Conservation (phyloP, 2,888 invertebrate genomes). For the Belgica antarctica region DNA sequence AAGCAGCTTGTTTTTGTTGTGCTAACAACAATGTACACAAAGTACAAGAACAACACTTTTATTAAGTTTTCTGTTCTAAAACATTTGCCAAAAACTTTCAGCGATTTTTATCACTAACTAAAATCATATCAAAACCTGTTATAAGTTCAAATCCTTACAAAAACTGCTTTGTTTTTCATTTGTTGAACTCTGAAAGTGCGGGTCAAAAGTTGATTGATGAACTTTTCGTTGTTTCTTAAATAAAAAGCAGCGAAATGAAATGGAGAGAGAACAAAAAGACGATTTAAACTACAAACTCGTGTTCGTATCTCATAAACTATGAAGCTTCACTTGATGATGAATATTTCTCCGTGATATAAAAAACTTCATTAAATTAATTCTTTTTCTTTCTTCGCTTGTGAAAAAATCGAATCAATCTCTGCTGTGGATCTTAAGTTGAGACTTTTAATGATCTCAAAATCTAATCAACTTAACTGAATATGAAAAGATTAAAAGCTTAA, state of each 20-base stretch:
- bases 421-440: conserved; percentile 13
- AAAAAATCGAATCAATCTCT: conserved; percentile 28
- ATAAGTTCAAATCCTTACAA: too few species aligned
- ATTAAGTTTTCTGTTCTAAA: too few species aligned
- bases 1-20: too few species aligned
- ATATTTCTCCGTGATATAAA: conserved; percentile 21
- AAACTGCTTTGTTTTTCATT: conserved; percentile 28
- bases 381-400: conserved; percentile 4
- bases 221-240: conserved; percentile 22
- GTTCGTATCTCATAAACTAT: background rate
- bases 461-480: conserved; percentile 22
- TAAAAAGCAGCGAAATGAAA: conserved; percentile 15
- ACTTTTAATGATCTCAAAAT: conserved; percentile 22
- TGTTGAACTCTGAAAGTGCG: conserved; percentile 28
- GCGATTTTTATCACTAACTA: too few species aligned
- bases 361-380: conserved; percentile 29
- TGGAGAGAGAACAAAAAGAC: conserved; percentile 15
- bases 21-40: too few species aligned
- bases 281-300: conserved; percentile 21
- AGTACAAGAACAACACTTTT: too few species aligned
- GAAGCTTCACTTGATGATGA: conserved; percentile 1
- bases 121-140: too few species aligned
- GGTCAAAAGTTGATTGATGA: conserved; percentile 43
- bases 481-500: too few species aligned
- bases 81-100: too few species aligned